Evolutionary conservation across 2,888 invertebrate genomes (phyloP).

Genomic region (Chalcosyrphus nemorum): DNA sequence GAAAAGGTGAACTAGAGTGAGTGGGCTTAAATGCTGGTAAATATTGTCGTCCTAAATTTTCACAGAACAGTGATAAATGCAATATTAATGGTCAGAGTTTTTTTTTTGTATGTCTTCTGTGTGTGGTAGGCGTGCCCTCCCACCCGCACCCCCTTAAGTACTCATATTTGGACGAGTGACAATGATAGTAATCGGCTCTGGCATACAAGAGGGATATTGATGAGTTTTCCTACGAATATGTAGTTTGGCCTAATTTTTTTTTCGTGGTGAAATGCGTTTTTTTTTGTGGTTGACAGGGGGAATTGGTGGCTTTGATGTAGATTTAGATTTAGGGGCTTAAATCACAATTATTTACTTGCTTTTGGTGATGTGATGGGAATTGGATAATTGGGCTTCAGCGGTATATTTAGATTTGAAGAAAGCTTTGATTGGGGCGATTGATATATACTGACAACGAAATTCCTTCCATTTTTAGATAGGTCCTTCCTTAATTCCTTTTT

Average conservation of each 20-base stretch:
- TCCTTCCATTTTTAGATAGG: too few relatives aligned
- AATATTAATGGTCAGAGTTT: slow-evolving; percentile 58
- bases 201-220: slow-evolving; percentile 26
- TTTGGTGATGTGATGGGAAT: neutral
- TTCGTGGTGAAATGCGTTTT: neutral
- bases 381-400: neutral
- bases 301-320: neutral
- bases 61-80: slow-evolving; percentile 52
- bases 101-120: slow-evolving; percentile 25
- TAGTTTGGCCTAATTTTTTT: slow-evolving; percentile 15
- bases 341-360: neutral
- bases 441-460: too few relatives aligned
- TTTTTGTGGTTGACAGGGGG: too few relatives aligned
- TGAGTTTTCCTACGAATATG: slow-evolving; percentile 16
- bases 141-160: slow-evolving; percentile 22
- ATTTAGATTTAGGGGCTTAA: neutral
- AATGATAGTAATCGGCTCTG: slow-evolving; percentile 57
- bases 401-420: too few relatives aligned
- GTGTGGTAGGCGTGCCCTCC: neutral
- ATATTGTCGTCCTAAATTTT: slow-evolving; percentile 41
- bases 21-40: neutral
- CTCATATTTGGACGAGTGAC: slow-evolving; percentile 45
- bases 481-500: too few relatives aligned
- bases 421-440: neutral
- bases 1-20: slow-evolving; percentile 8